Percentiles rank a stretch among this genome's conserved stretches.
Conservation (phyloP, 1,140 invertebrate species). For the Tribolium madens region DNA sequence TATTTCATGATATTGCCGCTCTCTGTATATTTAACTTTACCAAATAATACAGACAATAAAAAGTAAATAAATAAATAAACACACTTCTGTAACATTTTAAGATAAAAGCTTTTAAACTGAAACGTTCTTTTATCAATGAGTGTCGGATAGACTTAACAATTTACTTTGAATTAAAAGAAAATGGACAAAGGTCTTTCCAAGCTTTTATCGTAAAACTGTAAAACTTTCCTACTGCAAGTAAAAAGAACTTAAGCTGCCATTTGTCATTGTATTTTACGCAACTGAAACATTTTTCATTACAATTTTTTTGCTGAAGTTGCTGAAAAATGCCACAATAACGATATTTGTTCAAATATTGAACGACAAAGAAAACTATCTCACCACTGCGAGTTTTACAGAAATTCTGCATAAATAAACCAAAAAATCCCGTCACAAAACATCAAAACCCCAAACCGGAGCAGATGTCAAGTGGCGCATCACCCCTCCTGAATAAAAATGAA, state of each 20-base stretch:
- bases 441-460: neutral
- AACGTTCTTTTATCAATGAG: neutral
- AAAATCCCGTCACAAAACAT: neutral
- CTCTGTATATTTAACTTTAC: no score
- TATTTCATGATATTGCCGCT: no score
- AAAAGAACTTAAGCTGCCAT: neutral
- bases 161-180: neutral
- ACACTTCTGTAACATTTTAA: no score
- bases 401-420: neutral
- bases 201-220: neutral
- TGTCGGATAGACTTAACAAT: neutral
- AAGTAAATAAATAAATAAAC: no score
- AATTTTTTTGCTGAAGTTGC: no score
- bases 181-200: neutral
- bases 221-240: neutral
- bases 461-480: constrained; percentile 17
- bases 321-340: neutral
- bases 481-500: constrained; percentile 36
- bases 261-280: neutral
- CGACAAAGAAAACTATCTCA: neutral
- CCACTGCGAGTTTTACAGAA: neutral
- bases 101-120: neutral
- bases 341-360: neutral
- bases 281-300: no score
- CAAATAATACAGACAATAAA: no score